Evolutionary conservation across 2,888 invertebrate species (phyloP), one percentile per base, ranked within the genome.

Genomic region (Troilus luridus): DNA sequence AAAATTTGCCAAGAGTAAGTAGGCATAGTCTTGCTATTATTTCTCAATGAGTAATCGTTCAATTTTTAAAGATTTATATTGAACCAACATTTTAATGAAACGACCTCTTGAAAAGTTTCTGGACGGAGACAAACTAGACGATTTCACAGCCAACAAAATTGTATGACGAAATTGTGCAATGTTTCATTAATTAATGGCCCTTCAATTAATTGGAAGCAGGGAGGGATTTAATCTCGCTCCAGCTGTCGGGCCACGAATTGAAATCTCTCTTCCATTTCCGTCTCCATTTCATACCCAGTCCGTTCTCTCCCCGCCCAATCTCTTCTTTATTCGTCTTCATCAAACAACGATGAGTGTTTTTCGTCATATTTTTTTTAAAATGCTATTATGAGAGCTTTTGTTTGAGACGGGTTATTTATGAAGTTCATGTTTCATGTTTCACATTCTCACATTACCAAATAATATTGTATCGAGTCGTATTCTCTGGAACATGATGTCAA

Each of bases 141-240:
- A 41, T 77, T 77, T 19, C 41, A 41, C 17, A 41, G 27, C 19
- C 41, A 19, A 19, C 72, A 77, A 8, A 77, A 77, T 41, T 17
- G 72, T 17, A 17, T 77, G 72, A 17, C 27, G 72, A 21, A 41
- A 77, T 27, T 19, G 17, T 41, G 41, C 72, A 77, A 77, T 41
- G 41, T 17, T 41, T 8, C 41, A 41, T 17, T 41, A 85, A 85
- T 85, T 56, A 85, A 85, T 85, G 56, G 56, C 85, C 8, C 56
- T 85, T 21, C 56, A 85, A 85, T 85, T 85, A 85, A 85, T 56
- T 56, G 85, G 85, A 85, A 54, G 56, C 85, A 56, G 54, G 85
- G n/a, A 12, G n/a, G 56, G 85, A 85, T 85, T 85, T 85, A 56
- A 85, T 85, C 85, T 85, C 21, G n/a, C 54, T 58, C 27, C 56